Base-by-base conservation (phyloP, 2,113 vertebrate genomes). In the Meleagris gallopavo region DNA sequence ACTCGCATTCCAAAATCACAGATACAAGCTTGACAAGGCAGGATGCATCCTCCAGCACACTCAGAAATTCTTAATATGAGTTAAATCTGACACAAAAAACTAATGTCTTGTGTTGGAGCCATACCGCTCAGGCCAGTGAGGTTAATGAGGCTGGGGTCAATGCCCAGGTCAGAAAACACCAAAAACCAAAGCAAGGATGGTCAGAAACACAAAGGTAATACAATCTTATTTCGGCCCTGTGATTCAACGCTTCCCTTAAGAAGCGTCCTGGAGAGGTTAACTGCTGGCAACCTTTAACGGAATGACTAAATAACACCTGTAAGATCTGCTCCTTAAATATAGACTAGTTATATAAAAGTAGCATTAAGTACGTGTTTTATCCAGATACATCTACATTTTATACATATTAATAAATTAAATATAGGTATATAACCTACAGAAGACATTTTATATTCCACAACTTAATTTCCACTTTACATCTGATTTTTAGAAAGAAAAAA, bases 11-110 rank as follows among this genome's bases (percentile, higher is more conserved):
- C 43, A 76, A 46, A 46, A 21, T 3, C 90, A 25, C 0, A 3
- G 45, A 54, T 21, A 10, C 20, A 8, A 2, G 2, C 29, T 15
- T n/a, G 48, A 10, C 10, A n/a, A 45, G 13, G 41, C 0, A n/a
- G 60, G 60, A 34, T 55, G 74, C 22, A 29, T 71, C 34, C 38
- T 65, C 36, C 32, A 10, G 55, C 22, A 40, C 0, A 0, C 69
- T 30, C 13, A 7, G 2, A 20, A 11, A 4, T 16, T 67, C 57
- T 75, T 22, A 30, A 9, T 9, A 4, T 2, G 52, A 50, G 32
- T 30, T 9, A 16, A 61, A 36, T 14, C 3, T 3, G 9, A 27
- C 10, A 20, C 3, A 91, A 34, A 62, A 84, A 54, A 82, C 41
- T 45, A 25, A 7, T 0, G 5, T 89, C 55, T 34, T 25, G 24